A percentile compares a stretch with the other conserved stretches of the same genome.
Evolutionary conservation across 2,113 vertebrate species (phyloP).

Genomic region (Nothobranchius furzeri): DNA sequence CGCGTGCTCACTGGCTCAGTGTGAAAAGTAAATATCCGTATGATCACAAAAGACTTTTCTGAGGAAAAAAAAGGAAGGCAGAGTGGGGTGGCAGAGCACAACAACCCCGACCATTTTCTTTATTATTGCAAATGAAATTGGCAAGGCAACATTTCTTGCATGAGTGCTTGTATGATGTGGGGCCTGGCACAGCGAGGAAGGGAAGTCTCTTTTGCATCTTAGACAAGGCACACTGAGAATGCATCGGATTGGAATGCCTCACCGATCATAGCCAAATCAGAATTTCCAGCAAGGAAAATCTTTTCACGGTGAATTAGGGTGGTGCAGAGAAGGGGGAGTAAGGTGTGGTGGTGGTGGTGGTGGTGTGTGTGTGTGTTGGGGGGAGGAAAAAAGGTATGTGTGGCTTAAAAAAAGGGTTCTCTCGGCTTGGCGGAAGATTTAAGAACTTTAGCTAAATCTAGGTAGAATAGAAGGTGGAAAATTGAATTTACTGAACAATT

Average conservation of each 20-base stretch:
- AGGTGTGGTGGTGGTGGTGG: slow-evolving; percentile 39
- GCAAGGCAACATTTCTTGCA: slow-evolving; percentile 94
- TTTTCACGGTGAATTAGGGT: slow-evolving; percentile 99
- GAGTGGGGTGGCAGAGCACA: slow-evolving; percentile 47
- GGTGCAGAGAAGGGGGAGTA: slow-evolving; percentile 89
- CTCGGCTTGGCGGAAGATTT: slow-evolving; percentile 89
- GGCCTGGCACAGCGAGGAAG: slow-evolving; percentile 88
- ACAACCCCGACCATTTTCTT: slow-evolving; percentile 68
- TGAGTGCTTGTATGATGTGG: slow-evolving; percentile 94
- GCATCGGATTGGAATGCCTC: slow-evolving; percentile 99
- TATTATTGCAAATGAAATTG: slow-evolving; percentile 80
- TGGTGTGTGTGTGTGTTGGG: slow-evolving; percentile 7
- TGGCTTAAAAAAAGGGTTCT: slow-evolving; percentile 89
- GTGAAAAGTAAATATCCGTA: slow-evolving; percentile 68
- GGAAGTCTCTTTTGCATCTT: slow-evolving; percentile 82
- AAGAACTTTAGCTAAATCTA: slow-evolving; percentile 96
- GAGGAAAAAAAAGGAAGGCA: slow-evolving; percentile 30
- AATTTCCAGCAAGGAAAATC: slow-evolving; percentile 99
- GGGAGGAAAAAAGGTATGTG: slow-evolving; percentile 80
- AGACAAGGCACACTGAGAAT: slow-evolving; percentile 95
- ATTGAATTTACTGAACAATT: slow-evolving; percentile 99
- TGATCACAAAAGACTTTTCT: slow-evolving; percentile 65
- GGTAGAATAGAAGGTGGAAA: slow-evolving; percentile 96
- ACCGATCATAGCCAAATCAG: slow-evolving; percentile 99
- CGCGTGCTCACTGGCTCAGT: slow-evolving; percentile 45